These are phyloP conservation scores for Gymnocheta viridis DNA, from an alignment of 2,888 invertebrate species.

Conservation along the genomic window DNA sequence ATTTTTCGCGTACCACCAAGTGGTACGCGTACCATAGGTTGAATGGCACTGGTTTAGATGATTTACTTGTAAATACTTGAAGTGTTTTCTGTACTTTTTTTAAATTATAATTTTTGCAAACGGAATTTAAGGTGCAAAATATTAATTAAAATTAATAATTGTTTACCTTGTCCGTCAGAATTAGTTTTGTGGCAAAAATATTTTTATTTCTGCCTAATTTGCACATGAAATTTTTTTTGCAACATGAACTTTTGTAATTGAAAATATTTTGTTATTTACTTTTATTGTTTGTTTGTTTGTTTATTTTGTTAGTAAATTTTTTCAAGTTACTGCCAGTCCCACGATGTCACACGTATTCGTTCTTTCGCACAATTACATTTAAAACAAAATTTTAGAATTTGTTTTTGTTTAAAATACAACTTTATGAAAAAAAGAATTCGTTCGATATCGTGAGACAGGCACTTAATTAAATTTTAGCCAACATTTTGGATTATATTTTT, in stretches of 20 bases:
- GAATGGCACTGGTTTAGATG: too few species aligned
- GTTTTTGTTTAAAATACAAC: too few species aligned
- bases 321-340: too few species aligned
- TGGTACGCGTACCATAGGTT: too few species aligned
- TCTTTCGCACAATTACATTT: too few species aligned
- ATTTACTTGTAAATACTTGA: background rate
- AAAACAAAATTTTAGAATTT: too few species aligned
- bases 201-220: background rate
- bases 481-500: background rate
- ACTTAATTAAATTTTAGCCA: background rate
- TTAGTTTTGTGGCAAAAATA: background rate
- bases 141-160: background rate
- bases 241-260: background rate
- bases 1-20: too few species aligned
- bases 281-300: background rate
- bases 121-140: constrained; percentile 22
- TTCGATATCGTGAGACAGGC: too few species aligned
- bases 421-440: too few species aligned
- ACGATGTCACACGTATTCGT: too few species aligned
- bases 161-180: constrained; percentile 15
- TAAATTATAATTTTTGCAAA: background rate
- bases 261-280: background rate
- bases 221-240: background rate
- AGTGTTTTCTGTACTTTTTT: background rate
- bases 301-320: background rate